Evolutionary conservation across 2,797 vertebrate species (phyloP), one percentile per base, ranked within the genome.

Genomic region (Ibycter americanus): DNA sequence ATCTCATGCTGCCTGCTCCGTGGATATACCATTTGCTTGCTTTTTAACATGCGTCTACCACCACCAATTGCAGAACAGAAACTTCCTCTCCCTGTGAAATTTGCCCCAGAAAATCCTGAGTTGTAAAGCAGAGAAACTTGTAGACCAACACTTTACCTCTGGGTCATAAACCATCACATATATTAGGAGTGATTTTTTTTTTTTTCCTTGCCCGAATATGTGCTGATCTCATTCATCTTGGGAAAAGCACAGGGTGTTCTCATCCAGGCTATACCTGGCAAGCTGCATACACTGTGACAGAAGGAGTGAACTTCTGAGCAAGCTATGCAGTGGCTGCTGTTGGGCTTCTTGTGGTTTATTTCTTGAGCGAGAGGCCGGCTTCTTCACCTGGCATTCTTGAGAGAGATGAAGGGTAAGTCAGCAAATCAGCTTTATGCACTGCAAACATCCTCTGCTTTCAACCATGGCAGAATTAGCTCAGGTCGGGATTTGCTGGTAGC

Each of bases 221-320:
- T 83, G 96, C 95, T 97, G 97, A 97, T 97, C 96, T 97, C 97
- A 96, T 92, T 94, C 95, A 97, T 93, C 93, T 61, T 76, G 95
- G 89, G 96, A 87, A 91, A 92, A 96, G 96, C 94, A 94, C 90
- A 8, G 96, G 83, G 88, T 86, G 95, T 95, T 93, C 94, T 94
- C 90, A 82, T 87, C 90, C 76, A 59, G 15, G 90, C 91, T 92
- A 34, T 95, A 96, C 95, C 96, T 95, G 94, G 90, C 95, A 93
- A 96, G 96, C 95, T 96, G 91, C 95, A 89, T 20, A 36, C 63
- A 10, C 86, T 78, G 94, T 95, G 95, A 86, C 94, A 89, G 81
- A 81, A 65, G 27, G 61, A 97, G 74, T 2, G 46, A 96, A 96
- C 90, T 93, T 96, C 56, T 55, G 93, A 89, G 92, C 85, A 63